phyloP scores from a whole-genome alignment of 2,888 invertebrate genomes.

The Eupithecia vulgata region DNA sequence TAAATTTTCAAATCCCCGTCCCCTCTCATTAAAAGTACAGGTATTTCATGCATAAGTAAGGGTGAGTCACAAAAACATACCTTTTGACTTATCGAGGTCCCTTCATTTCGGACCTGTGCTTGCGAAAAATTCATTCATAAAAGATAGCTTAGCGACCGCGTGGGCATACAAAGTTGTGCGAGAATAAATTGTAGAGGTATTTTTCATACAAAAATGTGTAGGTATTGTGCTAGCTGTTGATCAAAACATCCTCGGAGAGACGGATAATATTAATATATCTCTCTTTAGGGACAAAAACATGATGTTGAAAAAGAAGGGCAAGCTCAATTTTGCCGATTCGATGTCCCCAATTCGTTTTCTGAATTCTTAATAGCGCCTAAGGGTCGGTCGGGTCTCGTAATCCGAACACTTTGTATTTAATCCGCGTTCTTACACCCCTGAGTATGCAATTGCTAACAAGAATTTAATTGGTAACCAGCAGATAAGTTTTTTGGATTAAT shows the following conservation, averaged over 20 bases:
- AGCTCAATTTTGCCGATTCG: slow-evolving; percentile 80
- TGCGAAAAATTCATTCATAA: slow-evolving; percentile 58
- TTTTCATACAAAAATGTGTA: slow-evolving; percentile 63
- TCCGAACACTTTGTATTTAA: slow-evolving; percentile 76
- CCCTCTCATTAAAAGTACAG: slow-evolving; percentile 19
- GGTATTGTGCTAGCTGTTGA: slow-evolving; percentile 66
- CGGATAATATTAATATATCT: slow-evolving; percentile 76
- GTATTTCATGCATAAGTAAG: slow-evolving; percentile 17
- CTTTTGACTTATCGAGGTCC: slow-evolving; percentile 38
- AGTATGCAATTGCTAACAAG: slow-evolving; percentile 59
- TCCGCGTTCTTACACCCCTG: slow-evolving; percentile 62
- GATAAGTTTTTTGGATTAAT: slow-evolving; percentile 41
- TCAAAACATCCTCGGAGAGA: slow-evolving; percentile 72
- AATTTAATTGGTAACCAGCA: slow-evolving; percentile 63
- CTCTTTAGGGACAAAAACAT: slow-evolving; percentile 70
- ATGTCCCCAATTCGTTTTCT: slow-evolving; percentile 80
- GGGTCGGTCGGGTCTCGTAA: slow-evolving; percentile 68
- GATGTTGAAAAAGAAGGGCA: slow-evolving; percentile 76
- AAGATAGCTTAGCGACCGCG: slow-evolving; percentile 12
- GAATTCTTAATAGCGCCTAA: slow-evolving; percentile 77
- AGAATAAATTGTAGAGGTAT: slow-evolving; percentile 62
- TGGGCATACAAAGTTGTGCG: slow-evolving; percentile 41
- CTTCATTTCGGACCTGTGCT: slow-evolving; percentile 49
- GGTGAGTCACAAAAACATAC: slow-evolving; percentile 58
- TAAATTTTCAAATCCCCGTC: slow-evolving; percentile 44